phyloP scores from a whole-genome alignment of 2,113 vertebrate genomes.

The Illadopsis cleaveri region DNA sequence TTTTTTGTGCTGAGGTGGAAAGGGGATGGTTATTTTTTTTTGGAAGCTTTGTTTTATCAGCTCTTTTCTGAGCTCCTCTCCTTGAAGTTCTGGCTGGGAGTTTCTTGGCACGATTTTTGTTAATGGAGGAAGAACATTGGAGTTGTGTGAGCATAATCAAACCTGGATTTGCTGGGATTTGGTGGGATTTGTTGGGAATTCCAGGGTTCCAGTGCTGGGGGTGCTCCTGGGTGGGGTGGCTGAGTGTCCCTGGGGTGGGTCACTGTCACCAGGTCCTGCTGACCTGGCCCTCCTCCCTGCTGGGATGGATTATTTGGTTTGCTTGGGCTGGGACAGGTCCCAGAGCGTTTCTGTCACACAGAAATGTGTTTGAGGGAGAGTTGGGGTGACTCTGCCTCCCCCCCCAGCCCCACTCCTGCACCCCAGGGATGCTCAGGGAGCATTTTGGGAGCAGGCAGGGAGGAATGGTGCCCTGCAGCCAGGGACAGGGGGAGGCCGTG shows the following conservation, averaged over 20 bases:
- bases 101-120: neutral
- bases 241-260: fast-evolving
- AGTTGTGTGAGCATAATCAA: neutral
- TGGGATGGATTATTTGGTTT: neutral
- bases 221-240: neutral
- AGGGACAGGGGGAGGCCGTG: neutral
- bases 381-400: fast-evolving
- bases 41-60: neutral
- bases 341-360: fast-evolving
- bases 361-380: fast-evolving
- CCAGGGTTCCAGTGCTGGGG: neutral
- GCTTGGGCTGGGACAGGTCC: neutral
- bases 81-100: neutral
- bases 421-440: neutral
- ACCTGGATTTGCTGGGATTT: fast-evolving
- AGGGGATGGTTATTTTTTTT: neutral
- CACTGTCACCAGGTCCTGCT: neutral
- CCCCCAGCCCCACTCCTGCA: fast-evolving
- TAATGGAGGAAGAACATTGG: neutral
- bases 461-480: neutral
- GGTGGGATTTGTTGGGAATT: neutral
- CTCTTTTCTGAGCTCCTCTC: neutral
- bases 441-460: fast-evolving
- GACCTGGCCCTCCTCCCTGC: neutral
- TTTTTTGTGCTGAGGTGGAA: neutral